Evolutionary conservation across 1,140 invertebrate genomes (phyloP).

Genomic region (Bursaphelenchus mucronatus): DNA sequence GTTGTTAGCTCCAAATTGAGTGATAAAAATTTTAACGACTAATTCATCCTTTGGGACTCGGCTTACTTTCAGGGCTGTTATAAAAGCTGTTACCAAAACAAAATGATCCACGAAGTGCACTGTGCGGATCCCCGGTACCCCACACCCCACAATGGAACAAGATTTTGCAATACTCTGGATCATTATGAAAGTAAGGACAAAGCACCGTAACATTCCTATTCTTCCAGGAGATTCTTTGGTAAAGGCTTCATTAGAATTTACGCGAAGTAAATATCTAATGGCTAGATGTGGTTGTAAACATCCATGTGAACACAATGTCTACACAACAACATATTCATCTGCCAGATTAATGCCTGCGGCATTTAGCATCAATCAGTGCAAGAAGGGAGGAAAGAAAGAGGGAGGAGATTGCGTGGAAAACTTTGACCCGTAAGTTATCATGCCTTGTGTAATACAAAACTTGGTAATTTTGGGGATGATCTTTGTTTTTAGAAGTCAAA

Average conservation of each 20-base stretch:
- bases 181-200: slow-evolving; percentile 18
- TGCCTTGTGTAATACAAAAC: neutral
- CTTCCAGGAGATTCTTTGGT: slow-evolving; percentile 48
- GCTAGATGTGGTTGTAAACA: slow-evolving; percentile 49
- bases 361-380: slow-evolving; percentile 39
- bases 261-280: slow-evolving; percentile 14
- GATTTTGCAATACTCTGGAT: slow-evolving; percentile 48
- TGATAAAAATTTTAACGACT: too few relatives aligned
- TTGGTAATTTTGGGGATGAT: slow-evolving; percentile 13
- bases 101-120: slow-evolving; percentile 47
- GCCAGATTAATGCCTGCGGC: slow-evolving; percentile 51
- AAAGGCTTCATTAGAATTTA: slow-evolving; percentile 42
- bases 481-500: slow-evolving; percentile 32
- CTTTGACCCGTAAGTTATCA: slow-evolving; percentile 25
- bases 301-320: slow-evolving; percentile 53
- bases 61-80: slow-evolving; percentile 49
- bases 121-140: slow-evolving; percentile 59
- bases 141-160: slow-evolving; percentile 42
- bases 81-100: slow-evolving; percentile 54
- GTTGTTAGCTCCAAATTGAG: too few relatives aligned
- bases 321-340: slow-evolving; percentile 57
- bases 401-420: slow-evolving; percentile 16
- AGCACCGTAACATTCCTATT: neutral
- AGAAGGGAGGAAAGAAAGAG: neutral
- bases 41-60: too few relatives aligned